Percentiles rank a stretch among this genome's conserved stretches.
phyloP scores from a whole-genome alignment of 2,888 invertebrate species.

The Elegia similella region DNA sequence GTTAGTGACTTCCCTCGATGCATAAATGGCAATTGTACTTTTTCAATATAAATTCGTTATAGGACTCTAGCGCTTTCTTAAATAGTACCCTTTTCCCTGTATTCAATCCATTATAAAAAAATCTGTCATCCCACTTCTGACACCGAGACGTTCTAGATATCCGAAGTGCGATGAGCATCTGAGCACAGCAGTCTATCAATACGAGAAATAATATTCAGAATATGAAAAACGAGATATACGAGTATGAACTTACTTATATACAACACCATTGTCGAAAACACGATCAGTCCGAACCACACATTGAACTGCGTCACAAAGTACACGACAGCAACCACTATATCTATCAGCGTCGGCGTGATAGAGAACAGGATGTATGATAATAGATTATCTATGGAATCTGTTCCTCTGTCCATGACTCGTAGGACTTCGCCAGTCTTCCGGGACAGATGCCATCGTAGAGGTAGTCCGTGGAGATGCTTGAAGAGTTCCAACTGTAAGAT shows the following conservation, averaged over 20 bases:
- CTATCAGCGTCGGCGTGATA: constrained; percentile 95
- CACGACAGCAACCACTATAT: constrained; percentile 94
- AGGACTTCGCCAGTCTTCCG: constrained; percentile 98
- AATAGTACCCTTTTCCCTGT: no score
- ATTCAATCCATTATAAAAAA: no score
- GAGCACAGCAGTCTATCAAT: no score
- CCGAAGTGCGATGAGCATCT: no score
- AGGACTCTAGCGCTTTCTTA: no score
- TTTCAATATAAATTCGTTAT: no score
- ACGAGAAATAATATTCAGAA: no score
- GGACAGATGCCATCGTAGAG: constrained; percentile 96
- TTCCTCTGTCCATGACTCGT: constrained; percentile 98
- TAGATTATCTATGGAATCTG: constrained; percentile 96
- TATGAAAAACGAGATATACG: no score
- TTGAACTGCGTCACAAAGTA: constrained; percentile 95
- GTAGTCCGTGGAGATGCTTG: constrained; percentile 93
- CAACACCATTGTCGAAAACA: constrained; percentile 94
- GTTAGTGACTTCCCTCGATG: no score
- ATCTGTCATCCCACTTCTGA: no score
- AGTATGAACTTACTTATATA: constrained; percentile 94
- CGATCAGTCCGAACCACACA: constrained; percentile 96
- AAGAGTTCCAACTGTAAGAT: constrained; percentile 88
- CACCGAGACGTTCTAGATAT: no score
- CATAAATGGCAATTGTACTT: no score
- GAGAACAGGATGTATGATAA: constrained; percentile 96